Evolutionary conservation across 2,888 invertebrate species (phyloP), one percentile per base, ranked within the genome.

Genomic region (Ichneumoninae sp.): DNA sequence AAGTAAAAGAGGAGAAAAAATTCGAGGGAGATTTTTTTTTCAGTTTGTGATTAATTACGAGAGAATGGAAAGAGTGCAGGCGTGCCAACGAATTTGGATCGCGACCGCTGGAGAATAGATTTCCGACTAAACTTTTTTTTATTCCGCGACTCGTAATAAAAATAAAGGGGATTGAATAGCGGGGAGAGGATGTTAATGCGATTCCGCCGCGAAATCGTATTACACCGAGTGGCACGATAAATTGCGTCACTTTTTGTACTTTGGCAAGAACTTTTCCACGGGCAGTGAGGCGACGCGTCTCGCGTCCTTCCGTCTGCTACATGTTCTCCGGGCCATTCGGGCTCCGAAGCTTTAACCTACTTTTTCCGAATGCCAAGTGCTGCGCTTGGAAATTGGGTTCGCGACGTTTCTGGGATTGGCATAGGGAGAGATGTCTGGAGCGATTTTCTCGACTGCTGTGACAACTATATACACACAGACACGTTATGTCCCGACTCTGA

Each of bases 271-370:
- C 50, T 81, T 81, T 68, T 22, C 66, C 57, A 33, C 13, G 33
- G 40, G 30, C 60, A 60, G 69, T 76, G 65, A 73, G 84, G 69
- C 77, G 54, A 44, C 57, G 68, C 44, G 77, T 81, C 74, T 81
- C 73, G 63, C 68, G 69, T 54, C 69, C 60, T 50, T 26, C 26
- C 10, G 57, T 57, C 57, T 26, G 22, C 19, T 8, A 22, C 57
- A 16, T 22, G 74, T 78, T 63, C 69, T 57, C 68, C 50, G 65
- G 65, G 19, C 47, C 19, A 68, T 78, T 78, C 68, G 54, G 77
- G 54, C 65, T 63, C 44, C 68, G 69, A 33, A 69, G 83, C 74
- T 78, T 68, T 81, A 78, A 84, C 84, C 84, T 78, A 84, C 81
- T 84, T 84, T 74, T 84, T 81, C 74, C 47, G 60, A 80, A 83